Conservation (phyloP, 2,113 vertebrate genomes). For the Fukomys damarensis region DNA sequence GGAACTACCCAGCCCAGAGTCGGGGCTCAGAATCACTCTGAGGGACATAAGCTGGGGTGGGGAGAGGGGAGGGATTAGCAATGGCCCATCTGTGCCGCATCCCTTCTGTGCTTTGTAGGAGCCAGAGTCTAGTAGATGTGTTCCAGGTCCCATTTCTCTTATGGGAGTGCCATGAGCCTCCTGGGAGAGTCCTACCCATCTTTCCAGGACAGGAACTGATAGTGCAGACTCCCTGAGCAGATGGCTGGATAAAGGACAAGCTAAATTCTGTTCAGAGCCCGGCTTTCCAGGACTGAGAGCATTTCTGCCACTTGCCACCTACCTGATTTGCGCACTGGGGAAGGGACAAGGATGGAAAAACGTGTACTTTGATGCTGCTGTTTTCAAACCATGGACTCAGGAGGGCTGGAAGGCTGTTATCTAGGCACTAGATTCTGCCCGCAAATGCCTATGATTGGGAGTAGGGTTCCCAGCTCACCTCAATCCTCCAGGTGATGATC, state of each 20-base stretch:
- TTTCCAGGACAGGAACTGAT: background rate
- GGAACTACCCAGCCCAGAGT: background rate
- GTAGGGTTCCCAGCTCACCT: constrained; percentile 84
- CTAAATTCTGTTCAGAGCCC: background rate
- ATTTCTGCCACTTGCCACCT: background rate
- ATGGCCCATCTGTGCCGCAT: background rate
- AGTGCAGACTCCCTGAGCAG: constrained; percentile 27
- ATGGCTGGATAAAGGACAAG: constrained; percentile 20
- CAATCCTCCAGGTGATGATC: constrained; percentile 92
- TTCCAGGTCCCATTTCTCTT: background rate
- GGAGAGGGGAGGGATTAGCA: background rate
- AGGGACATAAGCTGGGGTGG: background rate
- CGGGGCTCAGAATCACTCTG: background rate
- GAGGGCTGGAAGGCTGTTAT: background rate
- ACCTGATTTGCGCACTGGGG: background rate
- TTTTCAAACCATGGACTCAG: background rate
- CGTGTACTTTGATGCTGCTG: background rate
- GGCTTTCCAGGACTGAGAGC: background rate
- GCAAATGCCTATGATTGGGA: background rate
- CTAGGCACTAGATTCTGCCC: background rate
- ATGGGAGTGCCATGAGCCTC: background rate
- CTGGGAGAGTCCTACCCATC: background rate
- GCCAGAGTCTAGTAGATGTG: background rate
- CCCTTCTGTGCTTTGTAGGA: background rate
- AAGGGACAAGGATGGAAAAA: background rate